Percentiles rank a stretch among this genome's conserved stretches.
phyloP scores from a whole-genome alignment of 64 coral and sea anemone genomes.

The Montipora foliosa region DNA sequence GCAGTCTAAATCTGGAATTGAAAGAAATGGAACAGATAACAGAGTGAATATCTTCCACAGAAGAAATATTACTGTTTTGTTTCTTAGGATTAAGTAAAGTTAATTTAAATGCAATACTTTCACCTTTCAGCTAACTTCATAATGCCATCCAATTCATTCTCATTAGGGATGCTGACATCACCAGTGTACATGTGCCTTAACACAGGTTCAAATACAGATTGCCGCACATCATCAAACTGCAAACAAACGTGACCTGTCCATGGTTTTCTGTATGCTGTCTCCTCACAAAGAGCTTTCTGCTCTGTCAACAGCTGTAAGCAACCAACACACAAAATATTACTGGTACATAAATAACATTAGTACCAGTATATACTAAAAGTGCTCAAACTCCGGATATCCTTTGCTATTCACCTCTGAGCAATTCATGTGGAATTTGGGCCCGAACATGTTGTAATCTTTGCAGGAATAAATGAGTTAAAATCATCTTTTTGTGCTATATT shows the following conservation, averaged over 20 bases:
- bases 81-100: too few relatives aligned
- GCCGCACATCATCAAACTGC: constrained; percentile 51
- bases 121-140: constrained; percentile 82
- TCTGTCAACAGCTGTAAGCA: constrained; percentile 14
- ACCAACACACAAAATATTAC: neutral
- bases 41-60: neutral
- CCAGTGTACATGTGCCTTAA: constrained; percentile 82
- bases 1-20: constrained; percentile 16
- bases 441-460: too few relatives aligned
- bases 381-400: too few relatives aligned
- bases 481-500: too few relatives aligned
- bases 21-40: neutral
- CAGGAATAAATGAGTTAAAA: too few relatives aligned
- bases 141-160: constrained; percentile 9
- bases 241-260: constrained; percentile 35
- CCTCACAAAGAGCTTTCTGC: neutral
- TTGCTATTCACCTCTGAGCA: too few relatives aligned
- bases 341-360: neutral
- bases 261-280: neutral
- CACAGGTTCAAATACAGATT: constrained; percentile 16
- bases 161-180: constrained; percentile 21
- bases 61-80: neutral
- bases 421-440: too few relatives aligned
- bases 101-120: neutral
- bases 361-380: too few relatives aligned